phyloP scores from a whole-genome alignment of 2,113 vertebrate species.

The Pholis gunnellus region DNA sequence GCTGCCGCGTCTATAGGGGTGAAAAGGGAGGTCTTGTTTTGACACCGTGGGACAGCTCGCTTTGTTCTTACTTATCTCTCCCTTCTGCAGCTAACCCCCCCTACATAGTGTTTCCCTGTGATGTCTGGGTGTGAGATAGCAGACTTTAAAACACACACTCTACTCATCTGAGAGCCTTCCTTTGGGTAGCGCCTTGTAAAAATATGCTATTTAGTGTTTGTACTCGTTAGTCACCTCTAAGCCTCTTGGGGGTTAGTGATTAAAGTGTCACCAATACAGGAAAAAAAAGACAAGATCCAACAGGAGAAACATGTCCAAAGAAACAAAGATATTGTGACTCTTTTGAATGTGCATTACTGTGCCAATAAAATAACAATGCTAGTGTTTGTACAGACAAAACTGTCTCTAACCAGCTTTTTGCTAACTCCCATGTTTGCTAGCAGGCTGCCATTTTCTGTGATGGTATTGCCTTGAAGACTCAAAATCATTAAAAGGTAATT shows the following conservation, averaged over 20 bases:
- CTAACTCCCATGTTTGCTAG: background rate
- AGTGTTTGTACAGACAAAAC: no score
- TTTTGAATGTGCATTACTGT: background rate
- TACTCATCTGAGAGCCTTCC: background rate
- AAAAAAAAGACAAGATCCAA: background rate
- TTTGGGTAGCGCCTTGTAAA: background rate
- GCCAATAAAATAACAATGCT: background rate
- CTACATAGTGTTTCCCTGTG: slow-evolving; percentile 44
- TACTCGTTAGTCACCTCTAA: background rate
- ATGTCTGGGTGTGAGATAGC: slow-evolving; percentile 48
- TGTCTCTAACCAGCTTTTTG: background rate
- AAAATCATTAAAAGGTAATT: background rate
- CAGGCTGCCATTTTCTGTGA: background rate
- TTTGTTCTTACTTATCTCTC: slow-evolving; percentile 81
- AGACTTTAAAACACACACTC: slow-evolving; percentile 9
- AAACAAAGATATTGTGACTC: background rate
- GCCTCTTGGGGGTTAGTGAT: background rate
- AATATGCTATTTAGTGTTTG: slow-evolving; percentile 4
- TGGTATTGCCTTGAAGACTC: background rate
- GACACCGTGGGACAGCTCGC: slow-evolving; percentile 69
- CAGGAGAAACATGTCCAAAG: background rate
- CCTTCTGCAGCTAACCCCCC: slow-evolving; percentile 36
- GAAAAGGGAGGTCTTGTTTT: slow-evolving; percentile 77
- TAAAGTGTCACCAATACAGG: background rate
- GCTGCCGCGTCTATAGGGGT: slow-evolving; percentile 56